A percentile compares a stretch with the other conserved stretches of the same genome.
phyloP scores from a whole-genome alignment of 2,888 invertebrate species.

The Prosopocoilus inquinatus region DNA sequence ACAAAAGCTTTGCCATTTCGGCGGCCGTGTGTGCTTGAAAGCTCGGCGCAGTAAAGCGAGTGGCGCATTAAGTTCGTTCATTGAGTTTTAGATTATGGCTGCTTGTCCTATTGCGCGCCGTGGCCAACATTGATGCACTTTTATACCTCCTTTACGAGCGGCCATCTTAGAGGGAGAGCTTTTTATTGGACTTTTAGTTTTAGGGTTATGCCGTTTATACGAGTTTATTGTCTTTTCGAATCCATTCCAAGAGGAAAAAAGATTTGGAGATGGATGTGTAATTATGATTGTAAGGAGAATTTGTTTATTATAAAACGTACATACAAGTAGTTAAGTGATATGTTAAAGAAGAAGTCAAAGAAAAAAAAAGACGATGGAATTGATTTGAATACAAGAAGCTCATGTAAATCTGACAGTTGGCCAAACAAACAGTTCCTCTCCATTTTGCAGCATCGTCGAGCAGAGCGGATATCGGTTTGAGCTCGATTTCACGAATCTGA shows the following conservation, averaged over 20 bases:
- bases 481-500: slow-evolving; percentile 54
- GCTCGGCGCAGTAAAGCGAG: slow-evolving; percentile 45
- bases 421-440: slow-evolving; percentile 47
- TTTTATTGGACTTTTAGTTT: slow-evolving; percentile 25
- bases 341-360: background rate
- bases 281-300: no score
- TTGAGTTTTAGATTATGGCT: slow-evolving; percentile 46
- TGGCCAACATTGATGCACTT: slow-evolving; percentile 44
- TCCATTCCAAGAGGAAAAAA: background rate
- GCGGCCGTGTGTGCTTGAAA: slow-evolving; percentile 32
- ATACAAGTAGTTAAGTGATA: slow-evolving; percentile 8
- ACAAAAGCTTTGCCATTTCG: slow-evolving; percentile 38
- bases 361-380: slow-evolving; percentile 19
- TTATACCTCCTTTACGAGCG: slow-evolving; percentile 45
- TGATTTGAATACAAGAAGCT: slow-evolving; percentile 29
- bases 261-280: background rate
- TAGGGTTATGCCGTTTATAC: slow-evolving; percentile 12
- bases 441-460: slow-evolving; percentile 50
- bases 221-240: slow-evolving; percentile 9
- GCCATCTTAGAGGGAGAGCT: slow-evolving; percentile 41
- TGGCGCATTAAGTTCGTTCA: slow-evolving; percentile 46
- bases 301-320: background rate
- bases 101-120: slow-evolving; percentile 43
- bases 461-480: slow-evolving; percentile 50
- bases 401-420: slow-evolving; percentile 47